Conservation (phyloP, 2,888 invertebrate genomes). For the Formica aserva region DNA sequence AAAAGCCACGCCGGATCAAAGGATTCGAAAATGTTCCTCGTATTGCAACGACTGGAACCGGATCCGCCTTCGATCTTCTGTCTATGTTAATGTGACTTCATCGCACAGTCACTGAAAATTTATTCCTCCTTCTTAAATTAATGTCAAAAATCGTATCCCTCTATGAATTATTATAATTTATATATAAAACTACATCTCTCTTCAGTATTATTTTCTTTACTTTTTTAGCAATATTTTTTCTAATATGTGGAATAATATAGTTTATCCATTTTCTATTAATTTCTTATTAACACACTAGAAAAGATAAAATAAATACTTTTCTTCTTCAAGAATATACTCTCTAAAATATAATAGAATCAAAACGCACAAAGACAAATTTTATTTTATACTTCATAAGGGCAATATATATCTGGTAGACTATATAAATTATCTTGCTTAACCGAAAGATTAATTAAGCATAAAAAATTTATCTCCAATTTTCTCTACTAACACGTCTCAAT, state of each 20-base stretch:
- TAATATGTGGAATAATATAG: neutral
- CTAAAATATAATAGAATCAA: neutral
- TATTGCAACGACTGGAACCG: constrained; percentile 45
- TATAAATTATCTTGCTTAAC: constrained; percentile 21
- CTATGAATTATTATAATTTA: constrained; percentile 28
- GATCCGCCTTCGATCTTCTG: constrained; percentile 49
- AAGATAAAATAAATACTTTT: constrained; percentile 14
- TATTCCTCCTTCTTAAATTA: constrained; percentile 39
- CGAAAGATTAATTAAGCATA: constrained; percentile 18
- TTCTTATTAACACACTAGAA: neutral
- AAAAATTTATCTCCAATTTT: constrained; percentile 41
- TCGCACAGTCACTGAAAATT: constrained; percentile 57
- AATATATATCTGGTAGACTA: neutral
- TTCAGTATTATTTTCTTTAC: neutral
- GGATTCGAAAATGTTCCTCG: constrained; percentile 65
- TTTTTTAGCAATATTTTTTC: neutral
- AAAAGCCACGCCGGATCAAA: constrained; percentile 66
- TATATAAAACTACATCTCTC: neutral
- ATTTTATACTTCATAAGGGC: neutral
- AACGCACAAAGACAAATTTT: neutral
- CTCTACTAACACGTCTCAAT: constrained; percentile 26
- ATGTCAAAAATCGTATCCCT: constrained; percentile 20
- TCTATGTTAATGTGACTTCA: constrained; percentile 58
- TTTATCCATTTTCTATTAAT: neutral
- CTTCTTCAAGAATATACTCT: neutral